A percentile compares a stretch with the other conserved stretches of the same genome.
phyloP scores from a whole-genome alignment of 2,888 invertebrate species.

The Ophraella communa region DNA sequence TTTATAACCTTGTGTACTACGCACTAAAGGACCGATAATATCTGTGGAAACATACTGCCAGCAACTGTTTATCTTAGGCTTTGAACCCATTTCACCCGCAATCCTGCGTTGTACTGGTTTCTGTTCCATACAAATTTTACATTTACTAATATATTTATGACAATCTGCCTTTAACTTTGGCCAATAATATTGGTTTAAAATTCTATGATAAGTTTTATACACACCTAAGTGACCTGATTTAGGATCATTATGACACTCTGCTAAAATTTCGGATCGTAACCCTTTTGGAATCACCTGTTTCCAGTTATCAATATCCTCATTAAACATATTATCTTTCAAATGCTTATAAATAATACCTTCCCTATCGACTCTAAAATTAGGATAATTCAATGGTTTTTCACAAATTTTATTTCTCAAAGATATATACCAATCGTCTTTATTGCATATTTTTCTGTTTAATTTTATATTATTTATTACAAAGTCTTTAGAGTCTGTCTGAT shows the following conservation, averaged over 20 bases:
- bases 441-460: too few species aligned
- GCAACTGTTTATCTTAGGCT: neutral
- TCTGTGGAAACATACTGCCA: neutral
- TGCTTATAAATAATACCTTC: neutral
- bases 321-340: neutral
- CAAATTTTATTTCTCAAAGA: too few species aligned
- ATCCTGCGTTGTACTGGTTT: neutral
- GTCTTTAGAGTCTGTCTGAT: too few species aligned
- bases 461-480: too few species aligned
- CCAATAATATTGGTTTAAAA: neutral
- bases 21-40: too few species aligned
- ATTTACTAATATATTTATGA: neutral
- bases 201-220: slow-evolving; percentile 7
- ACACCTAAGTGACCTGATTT: slow-evolving; percentile 23
- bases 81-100: neutral
- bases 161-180: neutral
- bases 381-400: neutral
- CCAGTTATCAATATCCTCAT: slow-evolving; percentile 17
- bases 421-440: too few species aligned
- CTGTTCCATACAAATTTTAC: neutral
- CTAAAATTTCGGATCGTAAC: neutral
- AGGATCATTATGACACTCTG: slow-evolving; percentile 1
- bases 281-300: slow-evolving; percentile 20
- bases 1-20: too few species aligned
- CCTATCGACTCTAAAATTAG: neutral